phyloP scores from a whole-genome alignment of 2,797 vertebrate species.

The Oceanodroma leucorhoa region DNA sequence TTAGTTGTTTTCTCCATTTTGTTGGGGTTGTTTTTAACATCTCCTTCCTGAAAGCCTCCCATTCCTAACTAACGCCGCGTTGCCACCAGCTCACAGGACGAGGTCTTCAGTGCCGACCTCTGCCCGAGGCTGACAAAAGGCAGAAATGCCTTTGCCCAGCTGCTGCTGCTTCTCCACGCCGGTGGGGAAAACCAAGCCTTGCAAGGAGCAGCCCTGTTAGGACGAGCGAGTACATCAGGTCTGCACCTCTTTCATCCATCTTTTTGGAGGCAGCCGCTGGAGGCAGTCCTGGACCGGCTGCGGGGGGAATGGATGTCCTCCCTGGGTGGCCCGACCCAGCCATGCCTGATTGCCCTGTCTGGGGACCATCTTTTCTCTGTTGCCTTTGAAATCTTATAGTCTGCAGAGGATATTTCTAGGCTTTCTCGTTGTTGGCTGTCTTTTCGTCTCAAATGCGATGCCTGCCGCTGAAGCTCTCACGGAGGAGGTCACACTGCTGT shows the following conservation, averaged over 20 bases:
- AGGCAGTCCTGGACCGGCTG: not conserved
- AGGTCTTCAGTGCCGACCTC: rapidly evolving
- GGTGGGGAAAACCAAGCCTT: not conserved
- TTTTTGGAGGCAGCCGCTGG: not conserved
- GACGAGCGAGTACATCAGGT: not conserved
- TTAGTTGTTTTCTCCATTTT: not conserved
- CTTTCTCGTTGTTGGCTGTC: not conserved
- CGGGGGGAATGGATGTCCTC: not conserved
- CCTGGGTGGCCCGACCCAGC: not conserved
- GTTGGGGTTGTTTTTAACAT: not conserved
- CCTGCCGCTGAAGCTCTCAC: not conserved
- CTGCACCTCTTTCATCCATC: not conserved
- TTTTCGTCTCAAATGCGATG: rapidly evolving
- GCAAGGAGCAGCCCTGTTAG: not conserved
- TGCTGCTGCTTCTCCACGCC: not conserved
- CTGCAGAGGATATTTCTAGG: not conserved
- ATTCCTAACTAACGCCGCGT: not conserved
- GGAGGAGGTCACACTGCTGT: not conserved
- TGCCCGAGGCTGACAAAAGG: not conserved
- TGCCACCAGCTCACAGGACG: not conserved
- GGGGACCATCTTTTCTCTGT: not conserved
- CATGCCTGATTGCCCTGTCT: not conserved
- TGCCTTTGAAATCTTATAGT: not conserved
- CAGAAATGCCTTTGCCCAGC: not conserved
- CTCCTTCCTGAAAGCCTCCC: not conserved